Evolutionary conservation across 2,888 invertebrate genomes (phyloP), one percentile per base, ranked within the genome.

Genomic region (Epistrophella euchroma): DNA sequence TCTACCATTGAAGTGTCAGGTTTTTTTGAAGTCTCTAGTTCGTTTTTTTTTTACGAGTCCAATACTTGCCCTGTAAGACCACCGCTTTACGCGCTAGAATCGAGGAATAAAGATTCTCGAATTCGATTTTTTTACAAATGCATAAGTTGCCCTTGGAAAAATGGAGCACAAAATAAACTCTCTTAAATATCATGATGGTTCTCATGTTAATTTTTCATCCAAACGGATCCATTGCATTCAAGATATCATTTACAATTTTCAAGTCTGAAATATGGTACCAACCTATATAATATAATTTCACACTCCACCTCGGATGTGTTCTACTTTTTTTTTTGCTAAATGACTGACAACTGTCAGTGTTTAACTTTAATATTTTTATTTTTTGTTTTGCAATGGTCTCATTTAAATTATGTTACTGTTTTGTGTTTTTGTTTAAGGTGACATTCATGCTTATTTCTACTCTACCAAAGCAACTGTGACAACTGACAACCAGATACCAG

Each of bases 261-360:
- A 32, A n/a, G 28, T 28, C 1, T 28, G 2, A 2, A 55, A 71
- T 9, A 25, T 3, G 35, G 73, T n/a, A n/a, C n/a, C n/a, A n/a
- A n/a, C n/a, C n/a, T n/a, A n/a, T n/a, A n/a, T n/a, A n/a, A 60
- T 80, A 52, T 25, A 43, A 62, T 80, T 68, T 80, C 60, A 74
- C 68, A 74, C 73, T 74, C 68, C 50, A 60, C 66, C 82, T 72
- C 82, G 71, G 10, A 50, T 68, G 50, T 82, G 82, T 60, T 58
- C 76, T 55, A 76, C 66, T 76, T 72, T 72, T 60, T 0, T 43
- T 15, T 62, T 4, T 64, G 25, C 56, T 35, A 75, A 71, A 50
- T 64, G 64, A 64, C 56, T 75, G 64, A 19, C 37, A 40, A 71
- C 19, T 56, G 47, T 76, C 50, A 72, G 37, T 55, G 40, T 62